Evolutionary conservation across 2,888 invertebrate species (phyloP).

Genomic region (Sinohyriopsis cumingii): DNA sequence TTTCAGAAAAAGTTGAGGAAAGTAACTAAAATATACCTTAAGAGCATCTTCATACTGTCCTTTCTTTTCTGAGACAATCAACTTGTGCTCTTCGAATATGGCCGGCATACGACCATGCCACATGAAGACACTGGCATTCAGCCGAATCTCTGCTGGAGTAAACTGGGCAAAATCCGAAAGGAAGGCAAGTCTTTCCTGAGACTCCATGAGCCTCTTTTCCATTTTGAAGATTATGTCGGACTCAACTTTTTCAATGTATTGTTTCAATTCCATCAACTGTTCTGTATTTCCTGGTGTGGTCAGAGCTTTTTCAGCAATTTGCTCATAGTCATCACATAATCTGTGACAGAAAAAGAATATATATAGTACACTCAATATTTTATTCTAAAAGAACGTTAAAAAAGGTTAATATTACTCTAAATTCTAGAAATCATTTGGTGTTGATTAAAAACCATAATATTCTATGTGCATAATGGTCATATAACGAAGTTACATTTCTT

Average conservation of each 20-base stretch:
- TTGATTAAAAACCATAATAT: no score
- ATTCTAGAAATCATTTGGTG: no score
- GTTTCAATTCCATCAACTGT: slow-evolving; percentile 87
- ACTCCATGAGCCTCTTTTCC: slow-evolving; percentile 81
- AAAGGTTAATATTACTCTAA: no score
- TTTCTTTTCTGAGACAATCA: slow-evolving; percentile 86
- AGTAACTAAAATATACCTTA: slow-evolving; percentile 73
- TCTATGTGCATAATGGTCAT: no score
- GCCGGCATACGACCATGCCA: slow-evolving; percentile 89
- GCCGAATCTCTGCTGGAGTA: slow-evolving; percentile 88
- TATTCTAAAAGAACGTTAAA: no score
- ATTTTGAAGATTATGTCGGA: slow-evolving; percentile 81
- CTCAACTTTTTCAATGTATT: slow-evolving; percentile 84
- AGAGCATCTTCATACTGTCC: slow-evolving; percentile 89
- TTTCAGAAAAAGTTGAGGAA: no score
- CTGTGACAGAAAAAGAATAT: slow-evolving; percentile 72
- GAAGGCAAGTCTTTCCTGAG: slow-evolving; percentile 79
- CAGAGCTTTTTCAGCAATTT: slow-evolving; percentile 84
- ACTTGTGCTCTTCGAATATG: slow-evolving; percentile 87
- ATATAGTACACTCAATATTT: neutral
- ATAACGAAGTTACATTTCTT: no score
- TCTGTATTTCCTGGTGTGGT: slow-evolving; percentile 88
- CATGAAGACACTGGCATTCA: slow-evolving; percentile 89
- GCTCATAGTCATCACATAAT: slow-evolving; percentile 87
- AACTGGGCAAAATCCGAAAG: slow-evolving; percentile 87